Evolutionary conservation across 1,140 invertebrate genomes (phyloP).

Genomic region (Trinorchestia longiramus): DNA sequence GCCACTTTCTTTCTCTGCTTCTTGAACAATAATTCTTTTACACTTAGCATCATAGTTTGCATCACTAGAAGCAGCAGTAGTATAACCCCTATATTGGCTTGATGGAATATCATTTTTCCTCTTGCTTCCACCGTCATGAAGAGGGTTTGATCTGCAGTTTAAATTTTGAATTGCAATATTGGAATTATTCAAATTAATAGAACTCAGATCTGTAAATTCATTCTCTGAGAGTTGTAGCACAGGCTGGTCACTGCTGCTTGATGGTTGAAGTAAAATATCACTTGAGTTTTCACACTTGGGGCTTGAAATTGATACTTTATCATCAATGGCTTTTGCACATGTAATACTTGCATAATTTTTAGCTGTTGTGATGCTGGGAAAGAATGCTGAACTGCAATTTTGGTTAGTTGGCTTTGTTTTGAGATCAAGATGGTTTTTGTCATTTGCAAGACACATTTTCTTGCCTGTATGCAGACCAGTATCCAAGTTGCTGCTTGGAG

Average conservation of each 20-base stretch:
- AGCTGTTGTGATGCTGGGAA: neutral
- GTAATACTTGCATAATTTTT: neutral
- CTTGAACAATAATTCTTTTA: neutral
- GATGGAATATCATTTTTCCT: neutral
- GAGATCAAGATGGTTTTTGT: neutral
- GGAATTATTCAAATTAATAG: neutral
- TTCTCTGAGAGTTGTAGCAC: too few species aligned
- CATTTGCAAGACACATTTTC: neutral
- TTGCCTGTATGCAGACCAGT: neutral
- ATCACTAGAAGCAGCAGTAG: neutral
- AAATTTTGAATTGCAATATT: neutral
- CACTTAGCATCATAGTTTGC: neutral
- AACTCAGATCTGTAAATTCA: neutral
- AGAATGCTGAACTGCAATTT: neutral
- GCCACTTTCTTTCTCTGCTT: neutral
- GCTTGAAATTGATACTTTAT: neutral
- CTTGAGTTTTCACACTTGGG: neutral
- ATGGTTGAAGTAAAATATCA: neutral
- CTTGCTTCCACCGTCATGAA: neutral
- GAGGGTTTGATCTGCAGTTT: neutral
- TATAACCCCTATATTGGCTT: neutral
- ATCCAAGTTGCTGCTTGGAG: neutral
- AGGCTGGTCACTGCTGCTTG: neutral
- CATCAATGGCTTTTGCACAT: neutral
- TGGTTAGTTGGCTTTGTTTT: neutral